Base-by-base conservation (phyloP, 2,797 vertebrate species). In the Rhadinocentrus ornatus region DNA sequence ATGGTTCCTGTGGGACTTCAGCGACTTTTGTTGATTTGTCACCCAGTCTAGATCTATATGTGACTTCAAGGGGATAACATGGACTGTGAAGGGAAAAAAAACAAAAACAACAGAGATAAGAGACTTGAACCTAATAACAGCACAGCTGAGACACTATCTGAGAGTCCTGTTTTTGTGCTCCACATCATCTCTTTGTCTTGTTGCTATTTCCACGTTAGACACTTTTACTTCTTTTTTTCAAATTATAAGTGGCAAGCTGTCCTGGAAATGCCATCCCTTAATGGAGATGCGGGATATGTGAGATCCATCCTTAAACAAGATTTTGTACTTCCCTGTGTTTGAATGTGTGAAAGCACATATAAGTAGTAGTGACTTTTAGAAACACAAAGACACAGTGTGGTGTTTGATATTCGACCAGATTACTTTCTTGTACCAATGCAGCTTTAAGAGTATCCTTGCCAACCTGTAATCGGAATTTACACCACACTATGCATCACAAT, bases 171-270 rank as follows among this genome's bases (percentile, higher is more conserved):
- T 53, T 75, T 86, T 89, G 75, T 86, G 71, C 77, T 82, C 66
- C 50, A 65, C 59, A 44, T 74, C 44, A 44, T 56, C 53, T 59
- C 65, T 71, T 86, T 77, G 68, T 80, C 75, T 73, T 73, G 6
- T 37, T 56, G 31, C 13, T 4, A 3, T 55, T 74, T 67, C 31
- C 24, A 34, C 59, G 71, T 86, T 77, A 78, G 58, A 71, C 79
- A 62, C 73, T 71, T 79, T 39, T 65, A 37, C 20, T 58, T 55
- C 44, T 66, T 80, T 66, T 37, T 76, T 82, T 71, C 60, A 66
- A 88, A 91, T 86, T 78, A 71, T 83, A 88, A 84, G n/a, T 24
- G 56, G 54, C 57, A 59, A 80, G 78, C 73, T 72, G 75, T 81
- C 67, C 81, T 81, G 80, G 76, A 89, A 91, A 86, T 78, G 66